A percentile compares a stretch with the other conserved stretches of the same genome.
Evolutionary conservation across 2,797 vertebrate species (phyloP).

Genomic region (Paedocypris micromegethes): DNA sequence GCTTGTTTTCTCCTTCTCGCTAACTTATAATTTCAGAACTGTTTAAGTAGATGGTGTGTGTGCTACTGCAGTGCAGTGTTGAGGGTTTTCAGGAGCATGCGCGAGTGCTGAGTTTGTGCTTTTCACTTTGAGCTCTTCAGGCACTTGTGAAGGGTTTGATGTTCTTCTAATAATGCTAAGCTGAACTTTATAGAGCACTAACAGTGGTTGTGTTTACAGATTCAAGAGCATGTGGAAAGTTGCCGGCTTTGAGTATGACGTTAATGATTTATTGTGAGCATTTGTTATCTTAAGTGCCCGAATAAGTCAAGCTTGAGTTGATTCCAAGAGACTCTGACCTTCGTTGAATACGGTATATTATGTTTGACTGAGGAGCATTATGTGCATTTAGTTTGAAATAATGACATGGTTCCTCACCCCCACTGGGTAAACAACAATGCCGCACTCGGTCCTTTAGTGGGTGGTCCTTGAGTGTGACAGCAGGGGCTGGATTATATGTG

Average conservation of each 20-base stretch:
- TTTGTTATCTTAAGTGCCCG: background rate
- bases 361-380: background rate
- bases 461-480: slow-evolving; percentile 7
- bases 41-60: slow-evolving; percentile 7
- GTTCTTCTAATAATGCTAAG: slow-evolving; percentile 1
- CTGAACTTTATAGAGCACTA: background rate
- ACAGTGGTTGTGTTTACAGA: background rate
- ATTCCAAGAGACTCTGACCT: background rate
- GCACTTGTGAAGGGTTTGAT: slow-evolving; percentile 9
- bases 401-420: slow-evolving; percentile 40
- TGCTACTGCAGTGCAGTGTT: slow-evolving; percentile 40
- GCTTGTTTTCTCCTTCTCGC: slow-evolving; percentile 22
- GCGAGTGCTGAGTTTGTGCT: slow-evolving; percentile 34
- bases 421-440: slow-evolving; percentile 43
- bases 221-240: background rate
- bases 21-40: slow-evolving; percentile 24
- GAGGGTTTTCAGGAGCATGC: slow-evolving; percentile 10
- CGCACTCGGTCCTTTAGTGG: slow-evolving; percentile 4
- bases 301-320: background rate
- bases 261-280: background rate
- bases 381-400: slow-evolving; percentile 17
- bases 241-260: too few relatives aligned
- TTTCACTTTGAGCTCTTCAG: slow-evolving; percentile 12
- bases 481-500: slow-evolving; percentile 5
- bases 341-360: background rate